Percentiles rank a stretch among this genome's conserved stretches.
phyloP scores from a whole-genome alignment of 23 tunicate genomes.

The Diplosoma virens region DNA sequence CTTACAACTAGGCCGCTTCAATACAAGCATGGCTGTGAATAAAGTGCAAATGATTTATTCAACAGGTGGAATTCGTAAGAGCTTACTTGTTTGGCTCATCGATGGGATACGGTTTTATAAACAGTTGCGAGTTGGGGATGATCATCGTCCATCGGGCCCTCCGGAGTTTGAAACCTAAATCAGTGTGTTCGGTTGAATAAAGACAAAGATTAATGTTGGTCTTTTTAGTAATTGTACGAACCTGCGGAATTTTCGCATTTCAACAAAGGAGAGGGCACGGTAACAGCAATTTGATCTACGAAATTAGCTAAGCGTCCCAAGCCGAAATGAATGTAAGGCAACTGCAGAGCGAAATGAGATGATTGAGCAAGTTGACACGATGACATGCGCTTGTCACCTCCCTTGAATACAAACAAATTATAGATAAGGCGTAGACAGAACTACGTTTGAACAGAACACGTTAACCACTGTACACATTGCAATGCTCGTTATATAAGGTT shows the following conservation, averaged over 20 bases:
- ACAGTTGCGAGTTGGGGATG: conserved; percentile 81
- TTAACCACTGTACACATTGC: no score
- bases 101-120: conserved; percentile 55
- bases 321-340: conserved; percentile 71
- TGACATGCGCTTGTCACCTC: conserved; percentile 39
- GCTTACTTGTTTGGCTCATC: conserved; percentile 57
- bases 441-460: no score
- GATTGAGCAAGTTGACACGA: conserved; percentile 66
- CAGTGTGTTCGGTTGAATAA: no score
- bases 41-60: background rate
- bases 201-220: no score
- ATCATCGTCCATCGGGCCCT: conserved; percentile 64
- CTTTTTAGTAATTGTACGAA: no score
- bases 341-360: conserved; percentile 51
- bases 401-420: conserved; percentile 31
- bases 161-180: background rate
- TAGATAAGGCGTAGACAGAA: no score
- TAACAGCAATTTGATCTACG: conserved; percentile 50
- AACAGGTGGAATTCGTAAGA: background rate
- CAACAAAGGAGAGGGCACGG: conserved; percentile 49
- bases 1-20: no score
- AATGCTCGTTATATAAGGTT: no score
- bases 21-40: no score
- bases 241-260: background rate
- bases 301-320: conserved; percentile 77